phyloP scores from a whole-genome alignment of 2,113 vertebrate genomes.

The Boulengeromyrus knoepffleri region DNA sequence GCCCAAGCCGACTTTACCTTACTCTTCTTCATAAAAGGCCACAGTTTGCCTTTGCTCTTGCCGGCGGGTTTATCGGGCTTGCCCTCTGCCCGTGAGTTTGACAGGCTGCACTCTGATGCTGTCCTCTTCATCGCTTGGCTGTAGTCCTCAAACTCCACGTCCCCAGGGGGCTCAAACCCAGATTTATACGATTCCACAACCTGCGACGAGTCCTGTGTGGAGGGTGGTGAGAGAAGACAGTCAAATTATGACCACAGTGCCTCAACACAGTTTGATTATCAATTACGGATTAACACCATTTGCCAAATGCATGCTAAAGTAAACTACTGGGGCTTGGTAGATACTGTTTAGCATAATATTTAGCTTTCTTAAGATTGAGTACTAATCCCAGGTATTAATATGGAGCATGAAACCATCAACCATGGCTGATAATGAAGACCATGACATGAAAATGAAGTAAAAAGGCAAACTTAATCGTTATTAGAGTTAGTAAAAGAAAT shows the following conservation, averaged over 20 bases:
- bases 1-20: conserved; percentile 71
- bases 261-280: not conserved
- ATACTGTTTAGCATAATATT: not conserved
- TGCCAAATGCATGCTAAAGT: not conserved
- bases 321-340: not conserved
- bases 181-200: conserved; percentile 94
- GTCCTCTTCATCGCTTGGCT: conserved; percentile 88
- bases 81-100: conserved; percentile 66
- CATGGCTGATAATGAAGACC: not conserved
- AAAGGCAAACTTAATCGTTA: not conserved
- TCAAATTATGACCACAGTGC: not conserved
- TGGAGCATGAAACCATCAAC: not conserved
- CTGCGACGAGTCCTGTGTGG: conserved; percentile 77
- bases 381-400: not conserved
- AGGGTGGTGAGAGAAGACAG: not conserved
- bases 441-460: not conserved
- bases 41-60: conserved; percentile 89
- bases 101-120: conserved; percentile 82
- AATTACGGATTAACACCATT: not conserved
- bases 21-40: conserved; percentile 99
- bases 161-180: conserved; percentile 87
- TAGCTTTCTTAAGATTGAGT: not conserved
- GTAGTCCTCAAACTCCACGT: conserved; percentile 93
- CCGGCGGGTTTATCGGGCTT: conserved; percentile 45
- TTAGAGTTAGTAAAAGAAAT: not conserved